Evolutionary conservation across 2,888 invertebrate species (phyloP).

Genomic region (Ichneumon xanthorius): DNA sequence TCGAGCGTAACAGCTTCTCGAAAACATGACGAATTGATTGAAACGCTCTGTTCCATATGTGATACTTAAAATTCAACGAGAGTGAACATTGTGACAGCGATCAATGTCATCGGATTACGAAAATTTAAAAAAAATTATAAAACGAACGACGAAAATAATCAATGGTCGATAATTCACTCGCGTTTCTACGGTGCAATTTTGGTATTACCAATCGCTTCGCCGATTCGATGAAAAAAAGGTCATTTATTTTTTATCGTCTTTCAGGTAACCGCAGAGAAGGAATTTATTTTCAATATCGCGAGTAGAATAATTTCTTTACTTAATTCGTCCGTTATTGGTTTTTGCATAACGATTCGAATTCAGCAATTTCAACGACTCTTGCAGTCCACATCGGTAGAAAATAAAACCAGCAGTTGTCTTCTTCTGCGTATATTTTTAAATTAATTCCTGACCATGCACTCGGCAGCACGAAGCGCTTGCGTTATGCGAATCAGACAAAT

Average conservation of each 20-base stretch:
- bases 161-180: neutral
- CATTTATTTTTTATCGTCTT: too few relatives aligned
- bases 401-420: too few relatives aligned
- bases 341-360: neutral
- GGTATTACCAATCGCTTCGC: neutral
- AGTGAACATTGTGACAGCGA: neutral
- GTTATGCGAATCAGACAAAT: neutral
- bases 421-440: too few relatives aligned
- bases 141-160: neutral
- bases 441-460: too few relatives aligned
- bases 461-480: too few relatives aligned
- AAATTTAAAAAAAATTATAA: neutral
- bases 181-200: neutral
- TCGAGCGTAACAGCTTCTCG: constrained; percentile 25
- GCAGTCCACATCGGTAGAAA: too few relatives aligned
- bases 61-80: neutral
- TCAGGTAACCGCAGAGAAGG: too few relatives aligned
- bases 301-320: neutral
- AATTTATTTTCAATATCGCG: too few relatives aligned
- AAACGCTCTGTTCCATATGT: neutral
- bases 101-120: neutral
- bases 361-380: too few relatives aligned
- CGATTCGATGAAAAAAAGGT: too few relatives aligned
- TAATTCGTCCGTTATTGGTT: too few relatives aligned
- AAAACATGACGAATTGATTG: neutral